Percentiles rank a stretch among this genome's conserved stretches.
These are phyloP conservation scores for Galleria mellonella DNA, from an alignment of 1,140 invertebrate species.

Conservation along the genomic window DNA sequence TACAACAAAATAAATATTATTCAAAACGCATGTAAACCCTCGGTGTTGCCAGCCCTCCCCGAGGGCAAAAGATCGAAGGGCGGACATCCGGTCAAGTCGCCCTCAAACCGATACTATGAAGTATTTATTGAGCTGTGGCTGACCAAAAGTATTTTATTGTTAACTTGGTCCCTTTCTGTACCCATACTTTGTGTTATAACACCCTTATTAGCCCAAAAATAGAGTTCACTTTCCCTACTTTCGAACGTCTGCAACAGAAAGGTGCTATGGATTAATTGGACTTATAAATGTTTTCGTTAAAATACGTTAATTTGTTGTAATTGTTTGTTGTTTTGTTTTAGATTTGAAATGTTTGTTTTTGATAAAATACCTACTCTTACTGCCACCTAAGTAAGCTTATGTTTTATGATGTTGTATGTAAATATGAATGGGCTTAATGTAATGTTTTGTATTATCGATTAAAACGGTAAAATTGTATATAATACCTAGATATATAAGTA, in stretches of 20 bases:
- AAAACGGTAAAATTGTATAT: too few relatives aligned
- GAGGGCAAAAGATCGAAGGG: conserved; percentile 55
- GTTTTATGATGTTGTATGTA: too few relatives aligned
- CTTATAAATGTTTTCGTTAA: conserved; percentile 19
- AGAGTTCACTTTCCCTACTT: background rate
- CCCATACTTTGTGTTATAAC: conserved; percentile 6
- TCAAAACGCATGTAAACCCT: conserved; percentile 31
- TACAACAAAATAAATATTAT: conserved; percentile 19
- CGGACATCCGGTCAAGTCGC: conserved; percentile 51
- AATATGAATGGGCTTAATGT: too few relatives aligned
- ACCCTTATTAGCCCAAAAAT: background rate
- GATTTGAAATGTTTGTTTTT: background rate
- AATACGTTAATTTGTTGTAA: conserved; percentile 7
- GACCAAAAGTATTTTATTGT: conserved; percentile 68
- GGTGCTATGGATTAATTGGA: conserved; percentile 26
- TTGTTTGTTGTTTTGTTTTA: conserved; percentile 10
- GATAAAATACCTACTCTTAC: too few relatives aligned
- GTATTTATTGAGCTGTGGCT: conserved; percentile 70
- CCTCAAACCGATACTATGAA: conserved; percentile 66
- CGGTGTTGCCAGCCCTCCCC: conserved; percentile 15
- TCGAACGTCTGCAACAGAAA: conserved; percentile 1
- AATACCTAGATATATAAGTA: too few relatives aligned
- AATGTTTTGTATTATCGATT: too few relatives aligned
- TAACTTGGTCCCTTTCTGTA: conserved; percentile 45
- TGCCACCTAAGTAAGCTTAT: too few relatives aligned